Base-by-base conservation (phyloP, 2,888 invertebrate genomes). In the Pandemis heparana region DNA sequence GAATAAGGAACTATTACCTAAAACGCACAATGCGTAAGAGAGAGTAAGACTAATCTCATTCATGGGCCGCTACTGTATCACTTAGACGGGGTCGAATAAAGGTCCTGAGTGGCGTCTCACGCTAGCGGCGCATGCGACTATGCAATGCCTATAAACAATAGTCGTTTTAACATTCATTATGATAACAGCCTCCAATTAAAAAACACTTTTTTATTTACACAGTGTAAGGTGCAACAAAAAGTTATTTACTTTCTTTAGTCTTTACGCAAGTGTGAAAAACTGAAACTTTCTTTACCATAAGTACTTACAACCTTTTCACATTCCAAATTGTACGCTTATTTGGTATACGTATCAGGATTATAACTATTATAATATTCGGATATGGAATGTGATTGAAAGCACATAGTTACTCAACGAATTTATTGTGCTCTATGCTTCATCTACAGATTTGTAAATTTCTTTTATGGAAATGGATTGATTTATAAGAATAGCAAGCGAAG, bases 181-280 rank as follows among this genome's bases (percentile, higher is more conserved):
- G 84, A 85, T 84, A 83, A 80, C 80, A 80, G 77, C 80, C 77
- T 80, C 77, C 82, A 83, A 85, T 86, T 85, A 84, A 84, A 82
- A 79, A 79, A 76, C 78, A n/a, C 51, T 79, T 75, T 76, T 77
- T 76, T 70, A 75, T 78, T 68, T 74, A 70, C 63, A 18, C 18
- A 23, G 23, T 41, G 53, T 41, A 61, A 6, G 23, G 53, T 51
- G 53, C 18, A 51, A 62, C 41, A 43, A 43, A 32, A 32, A 32
- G 23, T 2, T 32, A 2, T 32, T 32, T 1, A 32, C 2, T 32
- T 32, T 32, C 2, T 32, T 1, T 32, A 9, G 18, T 53, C 53
- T 53, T 53, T 51, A n/a, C 14, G 51, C 8, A n/a, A n/a, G 14
- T 16, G 51, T 16, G 16, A n/a, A 51, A 51, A 51, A 2, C n/a